These are phyloP conservation scores for Hylia prasina DNA, from an alignment of 2,113 vertebrate species.

Conservation along the genomic window DNA sequence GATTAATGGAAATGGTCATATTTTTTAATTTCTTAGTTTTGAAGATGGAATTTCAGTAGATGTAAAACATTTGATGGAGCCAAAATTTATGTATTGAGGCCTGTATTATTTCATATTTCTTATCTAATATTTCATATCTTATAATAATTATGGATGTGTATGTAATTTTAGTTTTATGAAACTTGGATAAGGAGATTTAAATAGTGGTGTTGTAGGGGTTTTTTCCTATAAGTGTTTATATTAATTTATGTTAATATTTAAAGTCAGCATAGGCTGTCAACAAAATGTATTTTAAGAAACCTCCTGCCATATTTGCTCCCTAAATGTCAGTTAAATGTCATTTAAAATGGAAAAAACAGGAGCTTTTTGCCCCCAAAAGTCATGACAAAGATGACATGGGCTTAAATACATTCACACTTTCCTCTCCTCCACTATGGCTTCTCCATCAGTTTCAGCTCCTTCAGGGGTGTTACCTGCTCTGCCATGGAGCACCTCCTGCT, in stretches of 20 bases:
- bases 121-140: neutral
- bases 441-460: neutral
- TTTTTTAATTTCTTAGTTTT: neutral
- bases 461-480: neutral
- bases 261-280: neutral
- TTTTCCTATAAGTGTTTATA: neutral
- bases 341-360: neutral
- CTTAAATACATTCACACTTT: rapidly evolving
- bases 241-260: neutral
- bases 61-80: neutral
- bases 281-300: neutral
- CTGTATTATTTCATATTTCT: neutral
- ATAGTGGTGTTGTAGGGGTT: neutral
- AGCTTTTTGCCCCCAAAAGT: neutral
- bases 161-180: neutral
- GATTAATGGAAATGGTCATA: neutral
- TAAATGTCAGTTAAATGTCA: neutral
- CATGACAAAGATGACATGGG: neutral
- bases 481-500: neutral
- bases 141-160: neutral
- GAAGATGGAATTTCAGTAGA: neutral
- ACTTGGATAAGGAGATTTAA: neutral
- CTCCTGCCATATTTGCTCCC: neutral
- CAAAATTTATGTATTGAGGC: rapidly evolving
- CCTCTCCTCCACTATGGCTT: neutral